Evolutionary conservation across 2,888 invertebrate species (phyloP), one percentile per base, ranked within the genome.

Genomic region (Dasypolia templi): DNA sequence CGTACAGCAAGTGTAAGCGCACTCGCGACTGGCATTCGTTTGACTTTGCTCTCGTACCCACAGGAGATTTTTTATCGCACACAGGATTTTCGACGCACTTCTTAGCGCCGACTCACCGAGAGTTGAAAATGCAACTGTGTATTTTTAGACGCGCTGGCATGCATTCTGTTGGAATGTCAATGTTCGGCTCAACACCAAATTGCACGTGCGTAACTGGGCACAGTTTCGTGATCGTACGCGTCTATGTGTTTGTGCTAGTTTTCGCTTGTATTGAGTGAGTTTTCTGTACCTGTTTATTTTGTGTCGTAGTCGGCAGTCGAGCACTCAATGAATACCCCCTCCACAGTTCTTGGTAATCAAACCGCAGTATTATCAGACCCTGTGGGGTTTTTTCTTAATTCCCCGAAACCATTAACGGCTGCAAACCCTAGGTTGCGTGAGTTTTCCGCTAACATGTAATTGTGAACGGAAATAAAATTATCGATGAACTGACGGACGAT

Each of bases 261-360:
- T 32, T 65, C 39, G 9, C 2, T 53, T 17, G 4, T 22, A 49
- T 53, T 4, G 9, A 71, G 12, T 11, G 17, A n/a, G 32, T 4
- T 42, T 78, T 76, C 53, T 70, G 39, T 53, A 22, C 4, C 14
- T 6, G 39, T 32, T 6, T 53, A 32, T 19, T 32, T 26, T 19
- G 42, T 53, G 53, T 14, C n/a, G 26, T 12, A 53, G 46, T n/a
- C 71, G 22, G 85, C 88, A 87, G 84, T 83, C 84, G 82, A 86
- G 85, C 81, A 87, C 88, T 88, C 91, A 90, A 89, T 89, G 91
- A 90, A 91, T 90, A 89, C 89, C 91, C 91, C 88, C 84, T 72
- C 79, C 35, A 67, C 72, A 79, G 77, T 92, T 92, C 89, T 83
- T 79, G 84, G 90, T 92, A 93, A 90, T 87, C 86, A 83, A 83